Percentiles rank a stretch among this genome's conserved stretches.
These are phyloP conservation scores for Phoenicopterus ruber DNA, from an alignment of 2,113 vertebrate species.

Conservation along the genomic window DNA sequence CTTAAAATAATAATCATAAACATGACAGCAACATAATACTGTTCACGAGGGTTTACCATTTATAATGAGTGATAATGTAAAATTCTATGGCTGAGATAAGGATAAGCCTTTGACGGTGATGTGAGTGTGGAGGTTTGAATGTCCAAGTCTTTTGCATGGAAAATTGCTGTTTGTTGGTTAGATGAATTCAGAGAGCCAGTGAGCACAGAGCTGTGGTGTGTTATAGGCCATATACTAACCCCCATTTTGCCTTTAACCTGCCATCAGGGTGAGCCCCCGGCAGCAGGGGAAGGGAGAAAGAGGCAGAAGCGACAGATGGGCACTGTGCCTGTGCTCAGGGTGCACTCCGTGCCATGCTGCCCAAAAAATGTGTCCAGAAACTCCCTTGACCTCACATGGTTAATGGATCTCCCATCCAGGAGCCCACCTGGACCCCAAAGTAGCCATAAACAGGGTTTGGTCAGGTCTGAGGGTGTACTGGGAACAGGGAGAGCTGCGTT, in stretches of 20 bases:
- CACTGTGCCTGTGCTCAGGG: background rate
- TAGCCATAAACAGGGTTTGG: background rate
- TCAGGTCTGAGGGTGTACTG: background rate
- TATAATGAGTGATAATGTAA: background rate
- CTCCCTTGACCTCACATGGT: background rate
- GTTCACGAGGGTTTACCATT: background rate
- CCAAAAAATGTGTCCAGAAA: background rate
- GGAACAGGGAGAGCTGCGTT: background rate
- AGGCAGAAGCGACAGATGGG: background rate
- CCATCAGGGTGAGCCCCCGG: background rate
- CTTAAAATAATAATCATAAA: slow-evolving; percentile 11
- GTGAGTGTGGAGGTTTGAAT: background rate
- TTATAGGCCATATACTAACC: background rate
- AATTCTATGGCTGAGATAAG: background rate
- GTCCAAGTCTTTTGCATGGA: background rate
- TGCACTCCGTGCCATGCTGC: fast-evolving
- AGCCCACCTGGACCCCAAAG: background rate
- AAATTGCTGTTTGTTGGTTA: background rate
- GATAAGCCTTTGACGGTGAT: background rate
- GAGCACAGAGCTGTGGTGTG: background rate
- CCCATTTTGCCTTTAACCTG: background rate
- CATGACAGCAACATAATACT: background rate
- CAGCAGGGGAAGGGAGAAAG: background rate
- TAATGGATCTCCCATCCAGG: background rate
- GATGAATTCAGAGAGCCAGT: background rate